Evolutionary conservation across 1,140 invertebrate species (phyloP), one percentile per base, ranked within the genome.

Genomic region (Leptestheria dahalacensis): DNA sequence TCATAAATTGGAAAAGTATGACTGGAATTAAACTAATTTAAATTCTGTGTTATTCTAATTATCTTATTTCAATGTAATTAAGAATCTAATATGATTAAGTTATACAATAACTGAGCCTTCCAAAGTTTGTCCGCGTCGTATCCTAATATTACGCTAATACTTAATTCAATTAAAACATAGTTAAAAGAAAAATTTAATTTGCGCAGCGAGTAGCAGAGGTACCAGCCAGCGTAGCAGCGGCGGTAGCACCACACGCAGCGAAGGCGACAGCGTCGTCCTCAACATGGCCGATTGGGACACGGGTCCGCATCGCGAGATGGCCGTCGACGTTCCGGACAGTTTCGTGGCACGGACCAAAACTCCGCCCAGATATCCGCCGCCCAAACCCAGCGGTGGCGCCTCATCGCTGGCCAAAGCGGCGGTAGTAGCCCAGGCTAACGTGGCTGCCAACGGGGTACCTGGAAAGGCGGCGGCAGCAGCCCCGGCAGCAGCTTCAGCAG

Each of bases 241-340:
- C 24, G 47, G 48, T 25, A 33, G 58, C 47, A 60, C 48, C 24
- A 60, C 26, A 18, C 47, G 41, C 20, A 52, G 26, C 70, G 80
- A 79, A 63, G 67, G 65, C 66, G 66, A 23, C 63, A 64, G 53
- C 20, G 47, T 64, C 64, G 68, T 69, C 64, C 68, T 70, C 65
- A 71, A 65, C 63, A 66, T 70, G 67, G 66, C 69, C 21, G 69
- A 72, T 61, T 68, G 58, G 58, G 61, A 62, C 26, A 59, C 62
- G 20, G 69, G 69, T 26, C 68, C 69, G 18, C 75, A 78, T 65
- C 66, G 77, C 20, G 95, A 98, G 81, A 92, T 97, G 88, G 90
- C 95, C 67, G 92, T 98, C 69, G 95, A 97, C 75, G 92, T 95
- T 63, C 95, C 95, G 67, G 92, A 95, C 69, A 86, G 84, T 68